Conservation (phyloP, 2,888 invertebrate genomes). For the Hyposoter dolosus region DNA sequence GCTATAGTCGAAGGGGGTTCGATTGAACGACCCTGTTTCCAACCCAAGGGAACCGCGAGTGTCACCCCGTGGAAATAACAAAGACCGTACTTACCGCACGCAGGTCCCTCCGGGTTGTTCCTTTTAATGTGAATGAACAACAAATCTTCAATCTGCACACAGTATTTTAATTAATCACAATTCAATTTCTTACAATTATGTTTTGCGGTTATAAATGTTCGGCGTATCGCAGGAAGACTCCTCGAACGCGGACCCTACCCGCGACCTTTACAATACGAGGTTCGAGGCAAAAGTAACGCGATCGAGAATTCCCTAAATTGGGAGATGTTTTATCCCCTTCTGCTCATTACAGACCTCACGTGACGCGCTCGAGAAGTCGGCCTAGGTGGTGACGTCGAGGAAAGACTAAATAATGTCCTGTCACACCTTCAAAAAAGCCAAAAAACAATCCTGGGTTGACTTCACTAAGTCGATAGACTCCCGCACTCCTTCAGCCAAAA, state of each 20-base stretch:
- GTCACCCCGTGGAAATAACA: too few relatives aligned
- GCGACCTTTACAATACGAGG: background rate
- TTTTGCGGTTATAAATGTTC: background rate
- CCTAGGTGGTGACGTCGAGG: background rate
- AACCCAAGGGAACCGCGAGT: too few relatives aligned
- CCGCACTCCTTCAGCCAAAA: background rate
- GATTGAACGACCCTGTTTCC: too few relatives aligned
- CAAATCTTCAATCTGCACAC: too few relatives aligned
- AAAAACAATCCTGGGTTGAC: constrained; percentile 4
- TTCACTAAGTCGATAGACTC: constrained; percentile 2
- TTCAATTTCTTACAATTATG: too few relatives aligned
- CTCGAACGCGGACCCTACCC: background rate
- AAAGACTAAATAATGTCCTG: background rate
- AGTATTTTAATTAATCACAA: too few relatives aligned
- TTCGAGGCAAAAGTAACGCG: background rate
- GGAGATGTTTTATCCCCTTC: background rate
- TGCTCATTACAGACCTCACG: background rate
- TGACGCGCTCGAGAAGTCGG: background rate
- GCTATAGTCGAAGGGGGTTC: too few relatives aligned
- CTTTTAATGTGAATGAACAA: too few relatives aligned
- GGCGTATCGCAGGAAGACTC: background rate
- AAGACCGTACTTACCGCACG: too few relatives aligned
- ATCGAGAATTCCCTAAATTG: background rate
- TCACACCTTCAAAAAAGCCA: constrained; percentile 15
- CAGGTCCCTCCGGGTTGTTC: too few relatives aligned